Evolutionary conservation across 2,113 vertebrate species (phyloP).

Genomic region (Melanocharis versteri): DNA sequence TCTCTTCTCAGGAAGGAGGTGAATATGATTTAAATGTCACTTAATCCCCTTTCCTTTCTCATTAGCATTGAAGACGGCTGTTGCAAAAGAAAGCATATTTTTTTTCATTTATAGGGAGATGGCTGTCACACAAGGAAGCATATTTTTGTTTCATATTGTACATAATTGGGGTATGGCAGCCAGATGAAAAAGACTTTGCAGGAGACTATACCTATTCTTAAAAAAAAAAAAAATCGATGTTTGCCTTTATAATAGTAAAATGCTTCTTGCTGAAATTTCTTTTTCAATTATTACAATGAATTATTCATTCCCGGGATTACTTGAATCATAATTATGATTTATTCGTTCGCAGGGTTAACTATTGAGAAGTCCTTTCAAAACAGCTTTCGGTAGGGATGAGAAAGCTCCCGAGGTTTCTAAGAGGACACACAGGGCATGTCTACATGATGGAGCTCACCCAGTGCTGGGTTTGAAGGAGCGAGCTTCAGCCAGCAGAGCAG

Average conservation of each 20-base stretch:
- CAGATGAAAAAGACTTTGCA: background rate
- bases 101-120: background rate
- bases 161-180: background rate
- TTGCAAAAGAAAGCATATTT: background rate
- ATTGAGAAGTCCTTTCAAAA: background rate
- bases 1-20: background rate
- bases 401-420: background rate
- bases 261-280: background rate
- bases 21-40: background rate
- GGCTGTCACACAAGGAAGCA: background rate
- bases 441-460: background rate
- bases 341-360: background rate
- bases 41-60: background rate
- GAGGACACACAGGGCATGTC: background rate
- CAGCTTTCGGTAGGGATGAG: background rate
- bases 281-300: conserved; percentile 21
- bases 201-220: background rate
- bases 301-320: conserved; percentile 22
- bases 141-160: background rate
- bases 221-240: background rate
- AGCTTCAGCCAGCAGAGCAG: background rate
- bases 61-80: background rate
- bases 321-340: conserved; percentile 10
- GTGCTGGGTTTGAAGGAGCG: background rate
- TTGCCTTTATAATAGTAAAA: conserved; percentile 8